These are phyloP conservation scores for Neogale vison DNA, from an alignment of 2,113 vertebrate species.

Conservation along the genomic window DNA sequence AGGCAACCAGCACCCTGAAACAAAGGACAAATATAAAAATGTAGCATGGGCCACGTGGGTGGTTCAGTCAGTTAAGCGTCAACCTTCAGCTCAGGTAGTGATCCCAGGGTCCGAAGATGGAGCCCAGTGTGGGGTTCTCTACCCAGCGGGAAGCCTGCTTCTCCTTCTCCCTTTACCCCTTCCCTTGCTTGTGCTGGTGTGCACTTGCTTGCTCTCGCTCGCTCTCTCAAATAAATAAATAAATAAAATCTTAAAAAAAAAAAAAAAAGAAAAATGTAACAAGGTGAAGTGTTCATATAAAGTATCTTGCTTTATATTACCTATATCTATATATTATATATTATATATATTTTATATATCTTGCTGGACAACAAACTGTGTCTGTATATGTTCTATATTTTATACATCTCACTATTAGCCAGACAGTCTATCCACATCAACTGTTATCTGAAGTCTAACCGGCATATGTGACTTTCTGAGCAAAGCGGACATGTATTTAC, in stretches of 20 bases:
- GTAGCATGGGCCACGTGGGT: not conserved
- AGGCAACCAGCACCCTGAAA: conserved; percentile 80
- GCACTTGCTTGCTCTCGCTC: not conserved
- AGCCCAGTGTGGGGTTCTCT: not conserved
- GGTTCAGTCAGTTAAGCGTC: not conserved
- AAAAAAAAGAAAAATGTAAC: not conserved
- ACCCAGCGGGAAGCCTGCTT: not conserved
- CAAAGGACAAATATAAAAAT: not conserved
- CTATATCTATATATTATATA: too few relatives aligned
- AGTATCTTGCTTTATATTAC: not conserved
- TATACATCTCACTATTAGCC: not conserved
- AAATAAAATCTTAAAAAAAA: not conserved
- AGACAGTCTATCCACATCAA: not conserved
- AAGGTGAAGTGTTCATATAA: not conserved
- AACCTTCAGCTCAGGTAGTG: not conserved
- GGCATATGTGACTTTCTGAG: not conserved
- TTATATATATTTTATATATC: too few relatives aligned
- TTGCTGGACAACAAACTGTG: not conserved
- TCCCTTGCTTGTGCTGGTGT: not conserved
- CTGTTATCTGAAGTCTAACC: not conserved
- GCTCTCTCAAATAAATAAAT: not conserved
- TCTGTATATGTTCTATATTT: not conserved
- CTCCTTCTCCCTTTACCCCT: not conserved
- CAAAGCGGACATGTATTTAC: not conserved
- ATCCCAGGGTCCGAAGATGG: not conserved